Evolutionary conservation across 2,888 invertebrate genomes (phyloP), one percentile per base, ranked within the genome.

Genomic region (Ceriagrion tenellum): DNA sequence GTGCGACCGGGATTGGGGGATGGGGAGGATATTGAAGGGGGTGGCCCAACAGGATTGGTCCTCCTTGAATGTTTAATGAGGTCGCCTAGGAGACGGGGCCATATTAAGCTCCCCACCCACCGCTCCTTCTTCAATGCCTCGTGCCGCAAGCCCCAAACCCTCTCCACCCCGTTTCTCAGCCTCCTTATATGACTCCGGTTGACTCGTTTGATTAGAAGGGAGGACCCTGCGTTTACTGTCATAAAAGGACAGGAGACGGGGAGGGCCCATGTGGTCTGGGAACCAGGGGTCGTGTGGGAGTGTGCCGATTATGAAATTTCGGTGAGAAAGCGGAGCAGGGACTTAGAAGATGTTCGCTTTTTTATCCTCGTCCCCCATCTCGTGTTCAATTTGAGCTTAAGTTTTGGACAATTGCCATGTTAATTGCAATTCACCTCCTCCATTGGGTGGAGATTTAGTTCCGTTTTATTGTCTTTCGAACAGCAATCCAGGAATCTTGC

Each of bases 11-110:
- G 26, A 26, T 69, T 69, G 26, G 26, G 69, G 69, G 23, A 10
- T 69, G 23, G 69, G 26, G 69, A 59, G 59, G 59, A 23, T 69
- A 20, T 26, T 12, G 26, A n/a, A n/a, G 74, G 74, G n/a, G 89
- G n/a, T 13, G 89, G 55, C 55, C 55, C 89, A 26, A 47, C 89
- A 55, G 89, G 55, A 89, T 89, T 89, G 55, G 89, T 47, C 55
- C 13, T 55, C 55, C 55, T 55, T 89, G 89, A 89, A 89, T 89
- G 89, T 89, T 89, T 89, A 55, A 89, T 89, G 89, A 89, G 55
- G 89, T 89, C 55, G 89, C 89, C 89, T 55, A 89, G 55, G 55
- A 55, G 89, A 89, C 47, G 55, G 89, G 89, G 89, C n/a, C 18
- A n/a, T 89, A 89, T 89, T 89, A 89, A 55, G 55, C 55, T 55